Evolutionary conservation across 2,888 invertebrate genomes (phyloP), one percentile per base, ranked within the genome.

Genomic region (Helobdella robusta): DNA sequence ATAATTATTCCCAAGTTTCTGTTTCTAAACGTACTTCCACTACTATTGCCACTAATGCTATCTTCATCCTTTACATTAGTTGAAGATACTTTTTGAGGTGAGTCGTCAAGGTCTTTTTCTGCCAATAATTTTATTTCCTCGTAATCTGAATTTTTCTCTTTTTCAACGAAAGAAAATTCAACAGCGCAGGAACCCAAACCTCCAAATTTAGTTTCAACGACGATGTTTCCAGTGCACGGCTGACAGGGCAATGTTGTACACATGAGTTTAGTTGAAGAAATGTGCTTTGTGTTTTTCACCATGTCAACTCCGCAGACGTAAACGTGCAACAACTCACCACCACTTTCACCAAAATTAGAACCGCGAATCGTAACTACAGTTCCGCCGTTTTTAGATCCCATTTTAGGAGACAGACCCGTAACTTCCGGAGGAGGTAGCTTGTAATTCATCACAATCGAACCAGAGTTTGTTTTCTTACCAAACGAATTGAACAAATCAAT

Each of bases 181-280:
- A 68, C 63, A 15, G 67, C 50, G 8, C 66, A 68, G 5, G 36
- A 20, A 20, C 73, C 74, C 28, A 73, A 72, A 18, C 77, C 78
- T 6, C 78, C 76, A 3, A 75, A 76, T 65, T 73, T 70, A 3
- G 78, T 78, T 66, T 76, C 76, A 23, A 77, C 70, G 48, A 74
- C 69, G 48, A 78, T 69, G 64, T 75, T 71, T 0, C 78, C 78
- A 20, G 70, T 73, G 25, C 76, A 73, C 0, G 74, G 71, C 20
- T 72, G 68, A 69, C 74, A 75, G 25, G 75, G 71, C 63, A 73
- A 73, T 18, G 76, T 76, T 28, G 72, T 74, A 65, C 74, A 74
- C 60, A 73, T 72, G 28, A 78, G 73, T 44, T 72, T 72, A 36
- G 58, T 67, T 2, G 75, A 72, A 3, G 77, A 77, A 58, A 75